These are phyloP conservation scores for Muricea muricata DNA, from an alignment of 92 coral and sea anemone species.

Conservation along the genomic window DNA sequence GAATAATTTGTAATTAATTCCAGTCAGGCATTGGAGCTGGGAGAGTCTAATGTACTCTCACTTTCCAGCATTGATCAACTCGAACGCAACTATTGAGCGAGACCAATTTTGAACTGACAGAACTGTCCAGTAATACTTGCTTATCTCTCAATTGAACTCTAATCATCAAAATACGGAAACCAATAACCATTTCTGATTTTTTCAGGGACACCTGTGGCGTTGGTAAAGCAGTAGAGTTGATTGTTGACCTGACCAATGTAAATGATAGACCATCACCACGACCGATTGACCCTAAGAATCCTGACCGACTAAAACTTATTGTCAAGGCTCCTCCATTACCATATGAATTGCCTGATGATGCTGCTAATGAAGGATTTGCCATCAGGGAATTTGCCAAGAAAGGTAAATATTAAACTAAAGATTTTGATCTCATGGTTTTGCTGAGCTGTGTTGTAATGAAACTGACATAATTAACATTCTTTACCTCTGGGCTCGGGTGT, in stretches of 20 bases:
- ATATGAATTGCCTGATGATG: not conserved
- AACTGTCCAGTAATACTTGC: not conserved
- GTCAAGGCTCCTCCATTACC: not conserved
- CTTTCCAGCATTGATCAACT: no score
- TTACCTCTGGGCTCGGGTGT: no score
- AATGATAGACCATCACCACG: conserved; percentile 3
- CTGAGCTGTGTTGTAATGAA: no score
- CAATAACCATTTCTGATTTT: not conserved
- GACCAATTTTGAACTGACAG: not conserved
- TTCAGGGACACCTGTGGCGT: not conserved
- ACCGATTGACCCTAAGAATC: not conserved
- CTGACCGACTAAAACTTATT: not conserved
- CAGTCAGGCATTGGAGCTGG: no score
- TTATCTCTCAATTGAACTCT: not conserved
- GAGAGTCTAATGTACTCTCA: no score
- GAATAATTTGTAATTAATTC: no score
- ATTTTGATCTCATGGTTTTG: not conserved
- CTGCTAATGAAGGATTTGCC: not conserved
- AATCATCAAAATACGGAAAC: no score
- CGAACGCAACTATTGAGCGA: no score
- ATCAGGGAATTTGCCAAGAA: not conserved
- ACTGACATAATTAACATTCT: no score
- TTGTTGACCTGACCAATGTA: not conserved
- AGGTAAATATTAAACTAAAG: not conserved
- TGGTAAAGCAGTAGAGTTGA: not conserved